phyloP scores from a whole-genome alignment of 2,888 invertebrate genomes.

The Caenorhabditis panamensis region DNA sequence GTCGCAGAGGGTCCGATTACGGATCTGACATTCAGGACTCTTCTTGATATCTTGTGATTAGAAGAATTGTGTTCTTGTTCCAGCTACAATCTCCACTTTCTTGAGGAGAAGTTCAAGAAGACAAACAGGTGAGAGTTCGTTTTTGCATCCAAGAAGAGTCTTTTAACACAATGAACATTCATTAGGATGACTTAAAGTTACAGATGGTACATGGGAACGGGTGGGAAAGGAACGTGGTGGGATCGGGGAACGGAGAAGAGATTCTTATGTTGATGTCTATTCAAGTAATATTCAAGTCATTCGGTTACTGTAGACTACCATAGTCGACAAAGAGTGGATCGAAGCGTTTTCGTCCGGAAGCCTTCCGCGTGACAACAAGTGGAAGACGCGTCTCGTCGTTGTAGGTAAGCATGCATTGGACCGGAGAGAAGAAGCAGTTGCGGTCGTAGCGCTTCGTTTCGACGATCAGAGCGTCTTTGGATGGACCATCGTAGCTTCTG shows the following conservation, averaged over 20 bases:
- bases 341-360: conserved; percentile 41
- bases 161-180: conserved; percentile 22
- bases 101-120: too few relatives aligned
- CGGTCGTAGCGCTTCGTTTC: conserved; percentile 73
- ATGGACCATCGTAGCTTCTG: conserved; percentile 39
- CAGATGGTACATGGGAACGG: background rate
- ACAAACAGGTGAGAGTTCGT: too few relatives aligned
- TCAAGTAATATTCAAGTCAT: conserved; percentile 18
- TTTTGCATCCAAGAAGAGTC: too few relatives aligned
- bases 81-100: too few relatives aligned
- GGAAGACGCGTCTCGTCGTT: conserved; percentile 59
- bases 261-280: conserved; percentile 1
- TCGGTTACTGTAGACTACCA: conserved; percentile 24
- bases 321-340: conserved; percentile 40
- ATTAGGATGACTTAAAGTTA: background rate
- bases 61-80: too few relatives aligned
- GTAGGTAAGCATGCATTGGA: conserved; percentile 72
- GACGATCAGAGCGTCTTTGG: conserved; percentile 34
- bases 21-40: too few relatives aligned
- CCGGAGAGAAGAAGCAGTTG: conserved; percentile 75
- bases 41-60: too few relatives aligned
- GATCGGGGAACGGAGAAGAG: background rate
- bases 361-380: conserved; percentile 56
- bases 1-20: too few relatives aligned
- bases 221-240: background rate